phyloP scores from a whole-genome alignment of 2,797 vertebrate species.

The Saxicola maurus region DNA sequence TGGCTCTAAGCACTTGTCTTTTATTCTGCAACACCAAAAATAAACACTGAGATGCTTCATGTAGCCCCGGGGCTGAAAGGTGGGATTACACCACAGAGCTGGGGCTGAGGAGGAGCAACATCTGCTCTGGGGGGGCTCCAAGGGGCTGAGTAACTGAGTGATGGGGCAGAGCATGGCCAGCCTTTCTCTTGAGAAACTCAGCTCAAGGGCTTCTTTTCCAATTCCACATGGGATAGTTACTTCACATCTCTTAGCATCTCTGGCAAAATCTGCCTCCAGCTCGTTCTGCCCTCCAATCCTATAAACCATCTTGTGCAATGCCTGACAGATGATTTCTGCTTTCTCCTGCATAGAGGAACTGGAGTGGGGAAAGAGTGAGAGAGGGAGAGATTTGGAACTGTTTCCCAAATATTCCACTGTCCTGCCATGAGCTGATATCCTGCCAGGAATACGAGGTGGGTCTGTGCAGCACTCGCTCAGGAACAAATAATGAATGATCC shows the following conservation, averaged over 20 bases:
- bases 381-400: background rate
- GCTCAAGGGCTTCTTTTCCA: background rate
- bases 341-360: background rate
- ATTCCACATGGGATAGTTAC: background rate
- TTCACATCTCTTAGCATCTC: background rate
- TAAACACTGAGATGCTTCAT: background rate
- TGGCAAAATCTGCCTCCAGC: background rate
- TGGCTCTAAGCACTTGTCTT: background rate
- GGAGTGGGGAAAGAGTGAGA: background rate
- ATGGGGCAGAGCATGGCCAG: background rate
- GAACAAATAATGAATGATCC: background rate
- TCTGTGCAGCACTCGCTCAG: fast-evolving
- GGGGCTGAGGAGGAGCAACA: background rate
- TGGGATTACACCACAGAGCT: background rate
- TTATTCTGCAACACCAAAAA: background rate
- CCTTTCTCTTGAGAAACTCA: background rate
- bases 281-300: background rate
- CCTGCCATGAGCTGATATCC: background rate
- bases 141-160: fast-evolving
- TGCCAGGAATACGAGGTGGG: background rate
- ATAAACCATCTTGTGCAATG: background rate
- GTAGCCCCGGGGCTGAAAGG: background rate
- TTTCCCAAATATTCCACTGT: background rate
- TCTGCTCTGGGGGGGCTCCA: background rate
- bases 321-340: background rate